Conservation (phyloP, 2,113 vertebrate genomes). For the Micromys minutus region DNA sequence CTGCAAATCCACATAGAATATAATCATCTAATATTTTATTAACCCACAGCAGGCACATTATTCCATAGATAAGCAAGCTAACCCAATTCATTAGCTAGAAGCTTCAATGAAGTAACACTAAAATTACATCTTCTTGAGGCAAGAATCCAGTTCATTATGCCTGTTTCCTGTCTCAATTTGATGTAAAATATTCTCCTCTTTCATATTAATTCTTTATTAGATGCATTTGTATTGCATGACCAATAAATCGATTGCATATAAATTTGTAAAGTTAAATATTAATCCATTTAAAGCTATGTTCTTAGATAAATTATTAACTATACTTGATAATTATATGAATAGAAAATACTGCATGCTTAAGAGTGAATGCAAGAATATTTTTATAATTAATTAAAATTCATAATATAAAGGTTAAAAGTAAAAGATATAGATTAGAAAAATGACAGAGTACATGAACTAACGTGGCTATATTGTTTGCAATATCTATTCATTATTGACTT, state of each 20-base stretch:
- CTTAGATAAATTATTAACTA: conserved; percentile 65
- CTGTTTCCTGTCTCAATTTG: conserved; percentile 72
- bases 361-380: conserved; percentile 55
- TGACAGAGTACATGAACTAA: conserved; percentile 43
- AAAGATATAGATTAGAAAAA: conserved; percentile 57
- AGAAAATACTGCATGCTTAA: conserved; percentile 71
- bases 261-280: conserved; percentile 64
- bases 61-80: conserved; percentile 67
- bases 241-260: conserved; percentile 71
- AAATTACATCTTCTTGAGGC: conserved; percentile 60
- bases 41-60: conserved; percentile 75
- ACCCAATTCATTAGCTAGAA: conserved; percentile 59
- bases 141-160: conserved; percentile 46
- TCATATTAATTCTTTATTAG: conserved; percentile 58
- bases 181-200: conserved; percentile 58
- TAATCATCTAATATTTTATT: conserved; percentile 66
- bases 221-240: conserved; percentile 71
- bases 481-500: conserved; percentile 58
- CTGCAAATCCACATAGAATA: conserved; percentile 60
- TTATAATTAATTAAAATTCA: conserved; percentile 66
- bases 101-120: conserved; percentile 64
- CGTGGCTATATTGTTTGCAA: conserved; percentile 52
- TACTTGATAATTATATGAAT: conserved; percentile 64
- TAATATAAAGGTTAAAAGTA: conserved; percentile 58
- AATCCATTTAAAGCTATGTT: conserved; percentile 31